Base-by-base conservation (phyloP, 2,797 vertebrate genomes). In the Chaenodraco wilsoni region DNA sequence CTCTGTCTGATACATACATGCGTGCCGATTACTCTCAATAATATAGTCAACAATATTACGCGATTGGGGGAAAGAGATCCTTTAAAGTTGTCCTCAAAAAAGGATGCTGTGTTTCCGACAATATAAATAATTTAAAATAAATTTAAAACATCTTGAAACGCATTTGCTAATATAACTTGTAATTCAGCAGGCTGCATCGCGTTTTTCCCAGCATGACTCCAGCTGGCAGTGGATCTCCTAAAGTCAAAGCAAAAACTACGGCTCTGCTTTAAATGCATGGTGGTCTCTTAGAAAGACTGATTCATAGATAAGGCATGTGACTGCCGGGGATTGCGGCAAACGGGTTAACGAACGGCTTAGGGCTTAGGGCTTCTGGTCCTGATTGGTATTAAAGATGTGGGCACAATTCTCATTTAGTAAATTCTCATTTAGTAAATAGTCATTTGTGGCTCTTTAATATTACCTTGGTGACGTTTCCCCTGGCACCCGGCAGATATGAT, bases 111-210 rank as follows among this genome's bases (percentile, higher is more conserved):
- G 62, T 85, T 90, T 84, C 81, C 62, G 62, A 59, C 40, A 2
- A 61, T 27, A 70, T 87, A 69, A 89, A 91, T 91, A 86, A 90
- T 89, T 85, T 69, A 82, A 58, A 76, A 66, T 76, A 55, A 86
- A 90, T 89, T 85, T 69, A 82, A 58, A 76, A 66, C 76, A 55
- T 85, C 77, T 79, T 85, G 74, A 64, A 76, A 78, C 48, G 43
- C 69, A 65, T 85, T 83, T 73, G 79, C 64, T 81, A 65, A 82
- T 83, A 86, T 72, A 69, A 72, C 58, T 84, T 5, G 46, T 84
- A 69, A 76, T 58, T 86, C 58, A 60, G 64, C 19, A 27, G 52
- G 45, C 51, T 75, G 14, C 7, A 58, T 58, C 3, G 0, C 65
- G 57, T 64, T 85, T 74, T 65, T 68, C 57, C 31, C 62, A 41